Percentiles rank a stretch among this genome's conserved stretches.
Conservation (phyloP, 2,797 vertebrate genomes). For the Loris lydekkerianus region DNA sequence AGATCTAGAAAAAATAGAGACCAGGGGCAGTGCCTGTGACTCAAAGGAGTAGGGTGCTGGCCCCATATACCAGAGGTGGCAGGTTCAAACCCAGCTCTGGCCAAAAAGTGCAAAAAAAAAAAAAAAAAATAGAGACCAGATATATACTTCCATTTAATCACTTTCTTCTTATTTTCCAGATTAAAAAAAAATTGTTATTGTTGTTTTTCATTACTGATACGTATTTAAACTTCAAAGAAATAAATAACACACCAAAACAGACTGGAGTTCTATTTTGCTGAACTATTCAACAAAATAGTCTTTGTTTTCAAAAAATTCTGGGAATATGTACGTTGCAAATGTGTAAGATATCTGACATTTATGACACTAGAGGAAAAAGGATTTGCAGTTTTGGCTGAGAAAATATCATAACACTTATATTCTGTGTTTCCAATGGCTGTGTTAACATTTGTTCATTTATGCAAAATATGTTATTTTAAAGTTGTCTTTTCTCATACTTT, state of each 20-base stretch:
- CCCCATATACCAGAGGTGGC: no score
- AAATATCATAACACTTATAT: background rate
- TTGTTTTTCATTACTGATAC: constrained; percentile 5
- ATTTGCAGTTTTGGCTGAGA: background rate
- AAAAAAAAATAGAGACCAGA: background rate
- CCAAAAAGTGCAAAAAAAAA: background rate
- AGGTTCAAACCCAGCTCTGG: no score
- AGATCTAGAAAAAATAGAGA: background rate
- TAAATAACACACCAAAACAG: background rate
- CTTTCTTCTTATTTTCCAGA: background rate
- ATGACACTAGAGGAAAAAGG: background rate
- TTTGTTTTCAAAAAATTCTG: background rate
- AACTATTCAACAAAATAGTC: constrained; percentile 18
- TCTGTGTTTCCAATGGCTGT: background rate
- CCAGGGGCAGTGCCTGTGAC: background rate
- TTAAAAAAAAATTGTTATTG: background rate
- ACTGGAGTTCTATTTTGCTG: background rate
- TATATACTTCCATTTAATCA: background rate
- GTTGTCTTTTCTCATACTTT: background rate
- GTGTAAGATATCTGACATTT: background rate
- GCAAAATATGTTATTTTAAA: constrained; percentile 11
- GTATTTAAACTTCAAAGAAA: background rate
- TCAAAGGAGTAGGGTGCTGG: no score
- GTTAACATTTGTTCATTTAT: background rate
- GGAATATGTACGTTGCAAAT: background rate